Evolutionary conservation across 2,113 vertebrate genomes (phyloP).

Genomic region (Xenotilapia leptura): DNA sequence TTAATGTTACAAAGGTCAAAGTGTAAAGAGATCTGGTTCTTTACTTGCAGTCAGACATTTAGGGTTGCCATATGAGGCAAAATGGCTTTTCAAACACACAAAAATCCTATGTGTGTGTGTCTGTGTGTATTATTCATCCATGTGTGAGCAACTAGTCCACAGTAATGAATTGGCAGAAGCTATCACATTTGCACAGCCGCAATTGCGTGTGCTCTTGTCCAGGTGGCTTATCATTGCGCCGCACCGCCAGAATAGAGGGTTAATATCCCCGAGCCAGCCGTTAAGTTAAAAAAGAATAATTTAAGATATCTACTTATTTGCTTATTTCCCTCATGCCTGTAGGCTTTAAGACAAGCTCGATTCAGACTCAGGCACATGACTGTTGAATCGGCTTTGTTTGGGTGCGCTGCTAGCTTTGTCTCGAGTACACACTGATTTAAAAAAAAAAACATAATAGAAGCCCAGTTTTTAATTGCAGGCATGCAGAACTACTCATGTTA

Average conservation of each 20-base stretch:
- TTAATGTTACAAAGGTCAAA: background rate
- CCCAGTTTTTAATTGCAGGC: conserved; percentile 16
- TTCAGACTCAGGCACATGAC: conserved; percentile 18
- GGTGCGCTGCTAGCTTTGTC: conserved; percentile 1
- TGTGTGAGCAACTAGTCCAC: background rate
- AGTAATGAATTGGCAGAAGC: conserved; percentile 27
- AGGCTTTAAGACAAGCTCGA: background rate
- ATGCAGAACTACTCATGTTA: background rate
- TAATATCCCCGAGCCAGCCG: conserved; percentile 20
- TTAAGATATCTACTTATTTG: conserved; percentile 16
- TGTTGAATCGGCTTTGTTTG: conserved; percentile 22
- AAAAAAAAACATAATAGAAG: background rate
- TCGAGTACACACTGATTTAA: background rate
- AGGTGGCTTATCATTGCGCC: conserved; percentile 23
- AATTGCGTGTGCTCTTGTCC: background rate
- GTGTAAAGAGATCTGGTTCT: background rate
- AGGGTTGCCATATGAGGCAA: background rate
- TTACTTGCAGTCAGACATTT: background rate
- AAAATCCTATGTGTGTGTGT: background rate
- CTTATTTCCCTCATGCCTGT: conserved; percentile 2
- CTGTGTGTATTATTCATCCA: background rate
- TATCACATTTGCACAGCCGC: conserved; percentile 14
- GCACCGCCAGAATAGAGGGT: conserved; percentile 17
- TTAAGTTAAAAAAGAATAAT: conserved; percentile 34
- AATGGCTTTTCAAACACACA: background rate